Conservation (phyloP, 2,113 vertebrate genomes). For the Silurus meridionalis region DNA sequence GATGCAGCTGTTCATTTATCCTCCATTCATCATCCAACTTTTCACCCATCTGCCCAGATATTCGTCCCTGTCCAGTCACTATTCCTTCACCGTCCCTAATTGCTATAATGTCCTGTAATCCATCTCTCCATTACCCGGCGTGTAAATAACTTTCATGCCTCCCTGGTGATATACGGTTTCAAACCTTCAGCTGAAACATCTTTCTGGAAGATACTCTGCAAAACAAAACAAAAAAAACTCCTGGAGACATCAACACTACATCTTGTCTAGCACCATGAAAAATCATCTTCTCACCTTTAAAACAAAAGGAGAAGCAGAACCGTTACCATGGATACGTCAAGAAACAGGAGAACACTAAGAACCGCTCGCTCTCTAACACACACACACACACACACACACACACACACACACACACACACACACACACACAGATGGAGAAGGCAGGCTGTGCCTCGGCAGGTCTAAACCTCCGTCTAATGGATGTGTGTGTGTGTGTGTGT, state of each 20-base stretch:
- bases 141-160: background rate
- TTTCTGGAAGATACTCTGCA: constrained; percentile 4
- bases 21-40: background rate
- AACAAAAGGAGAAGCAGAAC: constrained; percentile 48
- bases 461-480: constrained; percentile 66
- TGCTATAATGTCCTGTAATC: background rate
- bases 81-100: background rate
- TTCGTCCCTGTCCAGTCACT: too few species aligned
- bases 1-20: background rate
- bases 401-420: constrained; percentile 13
- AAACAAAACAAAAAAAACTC: background rate
- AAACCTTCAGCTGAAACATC: background rate
- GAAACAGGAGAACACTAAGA: constrained; percentile 26
- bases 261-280: constrained; percentile 27
- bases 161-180: background rate
- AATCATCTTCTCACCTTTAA: constrained; percentile 34
- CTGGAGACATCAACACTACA: constrained; percentile 4
- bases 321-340: constrained; percentile 43
- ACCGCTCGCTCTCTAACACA: constrained; percentile 16
- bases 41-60: background rate
- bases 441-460: constrained; percentile 52
- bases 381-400: constrained; percentile 33
- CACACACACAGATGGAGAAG: constrained; percentile 28
- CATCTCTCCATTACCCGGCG: background rate
- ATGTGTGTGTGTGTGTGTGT: constrained; percentile 69